Evolutionary conservation across 2,888 invertebrate species (phyloP).

Genomic region (Parnassius apollo): DNA sequence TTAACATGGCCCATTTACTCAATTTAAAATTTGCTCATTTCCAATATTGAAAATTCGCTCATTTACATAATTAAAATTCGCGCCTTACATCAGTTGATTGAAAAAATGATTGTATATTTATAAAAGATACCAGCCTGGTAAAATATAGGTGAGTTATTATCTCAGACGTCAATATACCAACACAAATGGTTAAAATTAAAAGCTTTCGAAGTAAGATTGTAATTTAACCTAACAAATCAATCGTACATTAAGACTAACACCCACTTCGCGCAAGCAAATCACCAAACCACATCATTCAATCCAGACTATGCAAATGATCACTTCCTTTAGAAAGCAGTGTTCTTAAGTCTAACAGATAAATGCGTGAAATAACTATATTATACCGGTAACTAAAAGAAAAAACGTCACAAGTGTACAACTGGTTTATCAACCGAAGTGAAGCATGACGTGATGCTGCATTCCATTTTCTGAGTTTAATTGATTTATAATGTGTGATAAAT

Average conservation of each 20-base stretch:
- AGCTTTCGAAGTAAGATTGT: too few species aligned
- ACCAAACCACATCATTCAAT: not conserved
- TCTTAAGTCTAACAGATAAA: not conserved
- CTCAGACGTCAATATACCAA: too few species aligned
- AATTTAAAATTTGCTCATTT: too few species aligned
- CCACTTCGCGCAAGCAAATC: conserved; percentile 7
- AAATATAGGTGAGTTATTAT: too few species aligned
- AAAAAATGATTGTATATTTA: too few species aligned
- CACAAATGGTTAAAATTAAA: too few species aligned
- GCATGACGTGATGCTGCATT: conserved; percentile 35
- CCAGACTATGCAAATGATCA: conserved; percentile 22
- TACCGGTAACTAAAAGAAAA: conserved; percentile 2
- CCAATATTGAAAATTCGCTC: too few species aligned
- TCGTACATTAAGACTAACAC: conserved; percentile 9
- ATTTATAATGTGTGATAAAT: conserved; percentile 52
- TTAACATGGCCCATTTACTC: too few species aligned
- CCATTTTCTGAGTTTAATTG: conserved; percentile 41
- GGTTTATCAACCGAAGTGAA: conserved; percentile 39
- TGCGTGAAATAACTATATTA: conserved; percentile 3
- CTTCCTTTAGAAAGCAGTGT: conserved; percentile 18
- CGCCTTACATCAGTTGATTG: too few species aligned
- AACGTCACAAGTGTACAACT: conserved; percentile 10
- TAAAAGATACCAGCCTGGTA: too few species aligned
- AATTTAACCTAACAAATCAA: conserved; percentile 14
- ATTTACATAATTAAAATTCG: too few species aligned